Conservation (phyloP, 2,797 vertebrate genomes). For the Sebastiscus albofasciatus region DNA sequence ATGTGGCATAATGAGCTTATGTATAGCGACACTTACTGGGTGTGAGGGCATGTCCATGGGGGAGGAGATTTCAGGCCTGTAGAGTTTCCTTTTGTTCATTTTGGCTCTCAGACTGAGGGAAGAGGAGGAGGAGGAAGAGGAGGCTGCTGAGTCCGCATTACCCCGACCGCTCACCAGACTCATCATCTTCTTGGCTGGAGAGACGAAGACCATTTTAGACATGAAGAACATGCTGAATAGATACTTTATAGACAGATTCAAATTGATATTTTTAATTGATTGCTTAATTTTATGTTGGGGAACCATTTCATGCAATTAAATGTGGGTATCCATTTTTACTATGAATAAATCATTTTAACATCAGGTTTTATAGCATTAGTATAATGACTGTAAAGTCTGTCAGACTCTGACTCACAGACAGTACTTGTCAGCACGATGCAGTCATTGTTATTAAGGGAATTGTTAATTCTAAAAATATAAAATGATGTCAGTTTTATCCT, state of each 20-base stretch:
- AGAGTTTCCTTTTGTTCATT: slow-evolving; percentile 75
- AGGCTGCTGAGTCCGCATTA: slow-evolving; percentile 44
- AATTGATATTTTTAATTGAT: not conserved
- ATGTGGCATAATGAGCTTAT: too few relatives aligned
- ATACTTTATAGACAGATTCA: not conserved
- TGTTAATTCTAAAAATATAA: not conserved
- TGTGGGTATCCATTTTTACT: not conserved
- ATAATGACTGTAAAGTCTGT: not conserved
- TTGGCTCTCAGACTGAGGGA: slow-evolving; percentile 57
- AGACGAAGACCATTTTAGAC: not conserved
- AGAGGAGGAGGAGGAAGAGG: slow-evolving; percentile 27
- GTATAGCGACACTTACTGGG: slow-evolving; percentile 51
- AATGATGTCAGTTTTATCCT: not conserved
- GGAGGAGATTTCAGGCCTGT: slow-evolving; percentile 80
- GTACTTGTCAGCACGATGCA: not conserved
- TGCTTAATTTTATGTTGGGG: not conserved
- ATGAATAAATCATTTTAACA: not conserved
- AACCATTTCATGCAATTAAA: not conserved
- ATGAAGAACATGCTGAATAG: not conserved
- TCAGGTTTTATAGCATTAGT: not conserved
- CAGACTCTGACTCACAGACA: not conserved
- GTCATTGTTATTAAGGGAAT: not conserved
- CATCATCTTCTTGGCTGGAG: slow-evolving; percentile 86
- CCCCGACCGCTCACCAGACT: slow-evolving; percentile 76
- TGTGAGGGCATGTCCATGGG: slow-evolving; percentile 82